Conservation (phyloP, 2,797 vertebrate genomes). For the Lithobates sylvaticus region DNA sequence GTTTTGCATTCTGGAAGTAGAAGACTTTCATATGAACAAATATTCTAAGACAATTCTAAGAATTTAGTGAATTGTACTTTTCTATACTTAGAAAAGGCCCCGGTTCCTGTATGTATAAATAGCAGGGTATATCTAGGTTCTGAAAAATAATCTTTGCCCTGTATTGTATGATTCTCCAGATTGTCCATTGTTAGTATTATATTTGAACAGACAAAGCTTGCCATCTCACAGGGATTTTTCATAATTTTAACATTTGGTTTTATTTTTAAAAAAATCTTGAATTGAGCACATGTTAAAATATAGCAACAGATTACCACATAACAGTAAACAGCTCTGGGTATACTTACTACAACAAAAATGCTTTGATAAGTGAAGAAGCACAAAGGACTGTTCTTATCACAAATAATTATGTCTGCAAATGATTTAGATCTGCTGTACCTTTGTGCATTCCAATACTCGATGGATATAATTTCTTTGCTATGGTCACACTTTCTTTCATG, state of each 20-base stretch:
- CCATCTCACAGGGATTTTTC: too few relatives aligned
- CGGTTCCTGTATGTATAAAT: too few relatives aligned
- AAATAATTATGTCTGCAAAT: slow-evolving; percentile 47
- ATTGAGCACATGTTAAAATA: neutral
- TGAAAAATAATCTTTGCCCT: too few relatives aligned
- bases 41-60: too few relatives aligned
- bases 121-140: too few relatives aligned
- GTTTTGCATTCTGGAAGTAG: too few relatives aligned
- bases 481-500: slow-evolving; percentile 50
- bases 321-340: slow-evolving; percentile 30
- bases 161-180: too few relatives aligned
- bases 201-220: neutral
- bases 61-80: too few relatives aligned
- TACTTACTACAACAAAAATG: slow-evolving; percentile 37
- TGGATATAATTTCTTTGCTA: slow-evolving; percentile 32
- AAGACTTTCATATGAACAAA: too few relatives aligned
- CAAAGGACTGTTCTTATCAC: slow-evolving; percentile 36
- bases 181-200: too few relatives aligned
- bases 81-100: too few relatives aligned
- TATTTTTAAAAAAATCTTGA: neutral
- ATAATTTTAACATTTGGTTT: neutral
- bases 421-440: slow-evolving; percentile 13
- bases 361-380: slow-evolving; percentile 17
- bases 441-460: slow-evolving; percentile 46
- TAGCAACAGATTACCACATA: slow-evolving; percentile 23